A percentile compares a stretch with the other conserved stretches of the same genome.
phyloP scores from a whole-genome alignment of 2,113 vertebrate species.

The Rana temporaria region DNA sequence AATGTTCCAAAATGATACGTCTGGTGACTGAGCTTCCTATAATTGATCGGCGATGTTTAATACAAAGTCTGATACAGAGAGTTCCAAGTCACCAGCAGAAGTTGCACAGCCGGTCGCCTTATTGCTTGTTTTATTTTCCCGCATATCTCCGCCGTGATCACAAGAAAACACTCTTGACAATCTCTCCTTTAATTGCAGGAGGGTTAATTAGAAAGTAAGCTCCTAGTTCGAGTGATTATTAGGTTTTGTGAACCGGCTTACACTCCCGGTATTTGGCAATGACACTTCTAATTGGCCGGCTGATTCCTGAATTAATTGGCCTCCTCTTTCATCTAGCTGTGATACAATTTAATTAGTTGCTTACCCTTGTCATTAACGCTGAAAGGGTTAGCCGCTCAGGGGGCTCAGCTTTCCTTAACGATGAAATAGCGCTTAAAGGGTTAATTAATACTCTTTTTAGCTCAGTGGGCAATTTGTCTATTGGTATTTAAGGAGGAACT shows the following conservation, averaged over 20 bases:
- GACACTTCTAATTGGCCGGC: slow-evolving; percentile 55
- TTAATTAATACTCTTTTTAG: slow-evolving; percentile 52
- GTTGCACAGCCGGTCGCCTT: no score
- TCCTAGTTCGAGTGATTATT: slow-evolving; percentile 54
- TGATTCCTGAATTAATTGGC: slow-evolving; percentile 56
- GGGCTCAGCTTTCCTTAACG: slow-evolving; percentile 30
- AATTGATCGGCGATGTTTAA: no score
- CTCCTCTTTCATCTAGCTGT: slow-evolving; percentile 53
- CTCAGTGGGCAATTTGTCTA: slow-evolving; percentile 18
- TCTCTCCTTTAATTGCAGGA: slow-evolving; percentile 22
- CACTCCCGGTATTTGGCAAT: slow-evolving; percentile 49
- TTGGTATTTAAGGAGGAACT: slow-evolving; percentile 14
- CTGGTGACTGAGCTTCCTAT: no score
- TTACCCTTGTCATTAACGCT: slow-evolving; percentile 53
- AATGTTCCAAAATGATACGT: no score
- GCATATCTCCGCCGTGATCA: no score
- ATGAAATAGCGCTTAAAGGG: slow-evolving; percentile 44
- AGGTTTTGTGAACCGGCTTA: slow-evolving; percentile 54
- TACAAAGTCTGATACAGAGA: no score
- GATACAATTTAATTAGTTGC: slow-evolving; percentile 57
- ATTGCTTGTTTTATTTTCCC: no score
- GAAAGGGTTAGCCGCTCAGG: slow-evolving; percentile 53
- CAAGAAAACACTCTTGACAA: slow-evolving; percentile 6
- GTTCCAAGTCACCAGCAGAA: no score
- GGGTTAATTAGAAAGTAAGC: slow-evolving; percentile 56